Percentiles rank a stretch among this genome's conserved stretches.
Conservation (phyloP, 2,888 invertebrate genomes). For the Chrysina gloriosa region DNA sequence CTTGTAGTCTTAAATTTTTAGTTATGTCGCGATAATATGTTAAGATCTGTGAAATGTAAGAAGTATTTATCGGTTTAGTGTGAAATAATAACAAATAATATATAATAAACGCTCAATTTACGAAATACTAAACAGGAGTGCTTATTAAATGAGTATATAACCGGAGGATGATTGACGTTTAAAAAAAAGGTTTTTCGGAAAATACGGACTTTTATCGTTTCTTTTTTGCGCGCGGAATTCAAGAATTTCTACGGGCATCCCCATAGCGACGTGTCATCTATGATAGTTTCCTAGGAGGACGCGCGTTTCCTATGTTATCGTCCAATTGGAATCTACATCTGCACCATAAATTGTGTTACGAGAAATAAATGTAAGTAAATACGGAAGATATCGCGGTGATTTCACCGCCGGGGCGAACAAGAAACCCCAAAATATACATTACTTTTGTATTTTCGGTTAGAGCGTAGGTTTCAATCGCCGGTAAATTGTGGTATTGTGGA, state of each 20-base stretch:
- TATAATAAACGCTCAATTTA: constrained; percentile 65
- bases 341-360: background rate
- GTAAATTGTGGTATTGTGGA: background rate
- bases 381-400: constrained; percentile 24
- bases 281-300: background rate
- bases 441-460: no score
- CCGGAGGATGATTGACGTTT: constrained; percentile 57
- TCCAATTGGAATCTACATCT: background rate
- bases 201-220: background rate
- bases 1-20: constrained; percentile 60
- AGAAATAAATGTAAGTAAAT: constrained; percentile 33
- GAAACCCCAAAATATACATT: constrained; percentile 41
- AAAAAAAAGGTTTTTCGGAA: constrained; percentile 42
- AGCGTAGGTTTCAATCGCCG: no score
- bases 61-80: constrained; percentile 65
- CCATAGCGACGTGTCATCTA: background rate
- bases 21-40: constrained; percentile 61
- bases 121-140: constrained; percentile 59
- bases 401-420: constrained; percentile 36
- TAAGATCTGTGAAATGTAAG: constrained; percentile 62
- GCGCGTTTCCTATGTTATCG: background rate
- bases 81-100: constrained; percentile 65
- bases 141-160: constrained; percentile 60
- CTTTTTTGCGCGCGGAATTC: background rate
- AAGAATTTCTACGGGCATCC: background rate